Evolutionary conservation across 2,888 invertebrate genomes (phyloP), one percentile per base, ranked within the genome.

Genomic region (Palloptera scutellata): DNA sequence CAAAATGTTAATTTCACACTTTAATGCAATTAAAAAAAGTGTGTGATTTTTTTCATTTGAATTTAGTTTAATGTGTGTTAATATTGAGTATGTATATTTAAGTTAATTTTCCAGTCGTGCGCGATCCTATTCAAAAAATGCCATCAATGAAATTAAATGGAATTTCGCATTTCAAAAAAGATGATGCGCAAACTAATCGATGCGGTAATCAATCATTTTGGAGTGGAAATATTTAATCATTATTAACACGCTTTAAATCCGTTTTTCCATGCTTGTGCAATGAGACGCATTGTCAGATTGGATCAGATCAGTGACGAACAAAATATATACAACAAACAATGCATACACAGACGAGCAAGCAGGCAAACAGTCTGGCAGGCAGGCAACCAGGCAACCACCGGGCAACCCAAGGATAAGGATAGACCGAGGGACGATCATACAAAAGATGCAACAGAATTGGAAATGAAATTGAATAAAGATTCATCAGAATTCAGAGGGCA

Each of bases 141-240:
- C 5, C 13, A 11, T 40, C 40, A 30, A 62, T 30, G 15, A 53
- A 62, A 52, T 60, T 60, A 57, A 57, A 57, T 57, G 57, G 57
- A 57, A 57, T 57, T 57, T 57, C 57, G 57, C 57, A 20, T 20
- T 20, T 55, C 12, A 15, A 55, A 12, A 60, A 60, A 61, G 45
- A 45, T 52, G 53, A 19, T 42, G 53, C 51, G 62, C 58, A 66
- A 61, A 53, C 65, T 72, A 74, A 74, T 70, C 72, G 71, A 69
- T 67, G 65, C 67, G 71, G 70, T 69, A 70, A 74, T 74, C 72
- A 74, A 74, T 74, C 73, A 74, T 70, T 67, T 67, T 60, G 66
- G 12, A 66, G 60, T 55, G 64, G 52, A 69, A 67, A 63, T 70
- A 66, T 71, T 72, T 70, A 70, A 73, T 71, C 68, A 70, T 71